A percentile compares a stretch with the other conserved stretches of the same genome.
Conservation (phyloP, 2,797 vertebrate species). For the Platalea minor region DNA sequence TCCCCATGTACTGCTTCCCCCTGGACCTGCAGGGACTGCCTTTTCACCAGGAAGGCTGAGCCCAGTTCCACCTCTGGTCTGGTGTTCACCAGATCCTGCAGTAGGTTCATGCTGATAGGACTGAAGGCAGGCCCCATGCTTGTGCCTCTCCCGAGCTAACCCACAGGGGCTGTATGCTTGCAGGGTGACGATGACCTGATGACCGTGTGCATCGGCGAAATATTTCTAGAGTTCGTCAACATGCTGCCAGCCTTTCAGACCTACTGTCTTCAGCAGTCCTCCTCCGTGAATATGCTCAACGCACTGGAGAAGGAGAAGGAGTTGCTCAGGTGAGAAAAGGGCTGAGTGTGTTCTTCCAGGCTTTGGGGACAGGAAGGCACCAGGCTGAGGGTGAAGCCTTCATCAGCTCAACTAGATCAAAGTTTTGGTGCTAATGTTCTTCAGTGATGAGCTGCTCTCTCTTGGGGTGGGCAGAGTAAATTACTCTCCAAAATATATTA, state of each 20-base stretch:
- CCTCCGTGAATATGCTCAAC: slow-evolving; percentile 89
- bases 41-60: neutral
- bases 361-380: neutral
- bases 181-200: slow-evolving; percentile 90
- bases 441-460: neutral
- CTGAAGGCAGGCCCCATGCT: neutral
- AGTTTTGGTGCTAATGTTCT: neutral
- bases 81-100: neutral
- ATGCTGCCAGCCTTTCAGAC: slow-evolving; percentile 95
- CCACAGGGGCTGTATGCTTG: neutral
- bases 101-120: neutral
- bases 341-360: neutral
- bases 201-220: slow-evolving; percentile 88
- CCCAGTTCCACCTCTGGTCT: neutral
- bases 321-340: slow-evolving; percentile 82
- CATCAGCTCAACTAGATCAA: neutral
- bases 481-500: neutral
- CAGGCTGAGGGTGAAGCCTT: neutral
- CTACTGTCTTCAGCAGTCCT: slow-evolving; percentile 93
- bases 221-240: slow-evolving; percentile 92
- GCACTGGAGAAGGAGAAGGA: slow-evolving; percentile 93
- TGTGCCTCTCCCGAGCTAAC: neutral
- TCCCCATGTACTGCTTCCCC: neutral
- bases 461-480: neutral
- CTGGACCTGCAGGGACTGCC: neutral